Conservation (phyloP, 2,113 vertebrate species). For the Kryptolebias marmoratus region DNA sequence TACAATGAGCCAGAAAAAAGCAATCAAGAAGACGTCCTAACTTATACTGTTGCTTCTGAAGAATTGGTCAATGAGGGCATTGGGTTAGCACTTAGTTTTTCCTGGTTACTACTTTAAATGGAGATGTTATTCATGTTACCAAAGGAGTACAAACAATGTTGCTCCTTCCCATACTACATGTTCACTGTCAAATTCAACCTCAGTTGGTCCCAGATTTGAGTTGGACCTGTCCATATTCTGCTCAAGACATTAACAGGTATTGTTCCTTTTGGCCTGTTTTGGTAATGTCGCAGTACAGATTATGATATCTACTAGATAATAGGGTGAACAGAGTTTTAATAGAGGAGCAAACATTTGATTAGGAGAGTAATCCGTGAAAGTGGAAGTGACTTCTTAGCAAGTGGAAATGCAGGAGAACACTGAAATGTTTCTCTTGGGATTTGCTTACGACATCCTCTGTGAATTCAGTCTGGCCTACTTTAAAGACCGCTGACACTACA, state of each 20-base stretch:
- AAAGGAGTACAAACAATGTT: background rate
- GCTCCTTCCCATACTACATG: background rate
- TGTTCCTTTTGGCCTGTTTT: slow-evolving; percentile 16
- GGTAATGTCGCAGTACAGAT: slow-evolving; percentile 11
- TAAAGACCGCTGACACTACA: background rate
- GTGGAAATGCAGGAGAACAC: slow-evolving; percentile 8
- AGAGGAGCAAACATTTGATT: background rate
- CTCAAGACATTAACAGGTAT: background rate
- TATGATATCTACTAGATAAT: slow-evolving; percentile 5
- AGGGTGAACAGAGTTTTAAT: slow-evolving; percentile 7
- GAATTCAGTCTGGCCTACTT: background rate
- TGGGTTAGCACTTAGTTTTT: no score
- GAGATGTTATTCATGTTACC: no score
- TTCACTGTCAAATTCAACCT: background rate
- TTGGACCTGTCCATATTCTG: slow-evolving; percentile 10
- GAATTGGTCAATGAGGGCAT: no score
- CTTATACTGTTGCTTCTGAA: no score
- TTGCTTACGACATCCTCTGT: background rate
- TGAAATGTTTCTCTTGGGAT: background rate
- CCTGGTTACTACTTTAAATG: no score
- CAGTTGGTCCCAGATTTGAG: background rate
- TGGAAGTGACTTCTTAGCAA: background rate
- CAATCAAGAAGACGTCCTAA: no score
- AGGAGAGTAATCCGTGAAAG: slow-evolving; percentile 9
- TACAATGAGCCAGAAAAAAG: background rate